Conservation (phyloP, 2,113 vertebrate species). For the Chunga burmeisteri region DNA sequence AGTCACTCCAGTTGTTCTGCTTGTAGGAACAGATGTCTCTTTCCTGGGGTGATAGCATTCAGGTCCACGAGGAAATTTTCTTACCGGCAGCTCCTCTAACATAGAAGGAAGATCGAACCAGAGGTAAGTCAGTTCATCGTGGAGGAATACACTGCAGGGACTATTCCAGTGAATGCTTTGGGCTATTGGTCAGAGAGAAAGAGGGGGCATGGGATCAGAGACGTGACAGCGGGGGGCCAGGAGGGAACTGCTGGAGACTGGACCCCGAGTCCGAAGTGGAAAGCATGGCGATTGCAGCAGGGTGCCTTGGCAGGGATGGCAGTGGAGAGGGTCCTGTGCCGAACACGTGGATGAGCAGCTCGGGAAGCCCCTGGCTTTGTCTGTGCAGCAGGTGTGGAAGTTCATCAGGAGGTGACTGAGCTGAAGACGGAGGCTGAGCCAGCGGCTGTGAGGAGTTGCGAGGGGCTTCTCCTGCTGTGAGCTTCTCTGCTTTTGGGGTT, state of each 20-base stretch:
- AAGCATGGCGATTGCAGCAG: neutral
- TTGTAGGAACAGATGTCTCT: conserved; percentile 53
- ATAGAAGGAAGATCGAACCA: neutral
- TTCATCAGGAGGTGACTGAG: neutral
- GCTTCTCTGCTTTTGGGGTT: neutral
- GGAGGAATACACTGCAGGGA: neutral
- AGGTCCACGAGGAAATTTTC: conserved; percentile 15
- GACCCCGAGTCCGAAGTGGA: neutral
- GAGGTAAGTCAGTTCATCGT: neutral
- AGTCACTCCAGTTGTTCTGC: conserved; percentile 55
- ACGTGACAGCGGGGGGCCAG: neutral
- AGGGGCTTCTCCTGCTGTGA: neutral
- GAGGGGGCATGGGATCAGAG: rapidly evolving
- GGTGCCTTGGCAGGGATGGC: neutral
- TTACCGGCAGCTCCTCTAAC: neutral
- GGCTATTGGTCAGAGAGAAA: neutral
- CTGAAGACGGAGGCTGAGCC: neutral
- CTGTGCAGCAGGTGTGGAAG: neutral
- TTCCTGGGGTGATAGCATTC: conserved; percentile 14
- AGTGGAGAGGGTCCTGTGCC: neutral
- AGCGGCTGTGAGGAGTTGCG: neutral
- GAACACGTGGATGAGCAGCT: neutral
- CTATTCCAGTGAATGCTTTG: neutral
- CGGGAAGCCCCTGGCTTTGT: neutral
- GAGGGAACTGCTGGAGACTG: neutral